Conservation (phyloP, 2,888 invertebrate species). For the Rotaria magnacalcarata region DNA sequence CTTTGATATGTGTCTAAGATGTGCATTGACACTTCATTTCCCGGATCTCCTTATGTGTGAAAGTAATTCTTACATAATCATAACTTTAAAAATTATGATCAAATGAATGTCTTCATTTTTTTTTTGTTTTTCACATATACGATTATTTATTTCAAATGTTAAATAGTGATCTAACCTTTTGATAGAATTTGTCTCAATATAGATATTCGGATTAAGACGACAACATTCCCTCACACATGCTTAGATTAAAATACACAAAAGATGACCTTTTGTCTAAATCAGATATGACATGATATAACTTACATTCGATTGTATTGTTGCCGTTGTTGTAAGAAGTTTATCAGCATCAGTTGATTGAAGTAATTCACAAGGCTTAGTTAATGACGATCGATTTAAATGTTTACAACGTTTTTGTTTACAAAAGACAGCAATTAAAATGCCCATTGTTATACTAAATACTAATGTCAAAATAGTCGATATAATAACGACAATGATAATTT, state of each 20-base stretch:
- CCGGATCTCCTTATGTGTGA: not conserved
- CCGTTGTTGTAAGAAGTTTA: not conserved
- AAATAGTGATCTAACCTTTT: not conserved
- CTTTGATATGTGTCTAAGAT: not conserved
- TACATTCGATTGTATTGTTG: not conserved
- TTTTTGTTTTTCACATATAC: not conserved
- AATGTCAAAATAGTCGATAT: not conserved
- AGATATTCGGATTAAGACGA: not conserved
- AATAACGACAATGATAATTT: conserved; percentile 11
- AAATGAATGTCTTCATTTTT: no score
- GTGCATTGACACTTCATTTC: no score
- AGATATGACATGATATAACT: not conserved
- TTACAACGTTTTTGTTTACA: conserved; percentile 25
- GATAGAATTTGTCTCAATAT: not conserved
- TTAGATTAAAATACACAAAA: not conserved
- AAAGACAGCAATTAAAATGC: not conserved
- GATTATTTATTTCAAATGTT: not conserved
- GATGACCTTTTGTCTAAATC: not conserved
- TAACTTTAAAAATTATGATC: not conserved
- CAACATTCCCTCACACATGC: not conserved
- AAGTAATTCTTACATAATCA: not conserved
- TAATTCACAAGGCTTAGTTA: not conserved
- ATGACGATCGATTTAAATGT: conserved; percentile 7
- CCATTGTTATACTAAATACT: conserved; percentile 31
- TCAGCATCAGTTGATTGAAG: conserved; percentile 15